Base-by-base conservation (phyloP, 2,113 vertebrate species). In the Nothocercus nigrocapillus region DNA sequence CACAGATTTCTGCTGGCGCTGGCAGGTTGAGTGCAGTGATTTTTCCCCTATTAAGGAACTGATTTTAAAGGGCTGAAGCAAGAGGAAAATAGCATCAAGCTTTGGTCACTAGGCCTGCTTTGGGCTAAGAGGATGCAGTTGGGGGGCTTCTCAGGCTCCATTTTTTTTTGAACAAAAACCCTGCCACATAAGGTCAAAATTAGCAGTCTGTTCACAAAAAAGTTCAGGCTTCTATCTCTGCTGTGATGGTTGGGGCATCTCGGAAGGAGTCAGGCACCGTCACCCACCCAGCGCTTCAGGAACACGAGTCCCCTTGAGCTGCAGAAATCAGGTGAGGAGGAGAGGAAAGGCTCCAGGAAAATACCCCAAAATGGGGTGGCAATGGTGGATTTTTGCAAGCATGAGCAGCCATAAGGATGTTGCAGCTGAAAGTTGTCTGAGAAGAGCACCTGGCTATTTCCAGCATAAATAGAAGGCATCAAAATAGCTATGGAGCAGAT, bases 401-500 rank as follows among this genome's bases (percentile, higher is more conserved):
- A 47, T 20, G 19, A 47, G 45, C 45, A 47, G 18, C 45, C 45
- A 19, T 47, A 47, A 47, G 45, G 45, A 19, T 47, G 45, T 47
- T 19, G 18, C 45, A 47, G 45, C 76, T 88, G 81, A 74, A 92
- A 94, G 59, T 17, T 84, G 83, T 86, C 90, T 1, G 4, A 70
- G 74, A 47, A 81, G 89, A 90, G 86, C 73, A 92, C 94, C 94
- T 95, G 94, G 90, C 5, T 93, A 49, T 86, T 90, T 95, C 69
- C 36, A 81, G 78, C 80, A 30, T 68, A 81, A 95, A 94, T 63
- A 93, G 80, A 2, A 5, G 22, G 38, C 56, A 32, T 76, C 42
- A 61, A 89, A 96, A 96, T 96, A 96, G 94, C 62, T 45, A 17
- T 56, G 36, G 88, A 94, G 83, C 96, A 97, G 95, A 95, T 97